These are phyloP conservation scores for Sus cebifrons DNA, from an alignment of 2,797 vertebrate species.

Conservation along the genomic window DNA sequence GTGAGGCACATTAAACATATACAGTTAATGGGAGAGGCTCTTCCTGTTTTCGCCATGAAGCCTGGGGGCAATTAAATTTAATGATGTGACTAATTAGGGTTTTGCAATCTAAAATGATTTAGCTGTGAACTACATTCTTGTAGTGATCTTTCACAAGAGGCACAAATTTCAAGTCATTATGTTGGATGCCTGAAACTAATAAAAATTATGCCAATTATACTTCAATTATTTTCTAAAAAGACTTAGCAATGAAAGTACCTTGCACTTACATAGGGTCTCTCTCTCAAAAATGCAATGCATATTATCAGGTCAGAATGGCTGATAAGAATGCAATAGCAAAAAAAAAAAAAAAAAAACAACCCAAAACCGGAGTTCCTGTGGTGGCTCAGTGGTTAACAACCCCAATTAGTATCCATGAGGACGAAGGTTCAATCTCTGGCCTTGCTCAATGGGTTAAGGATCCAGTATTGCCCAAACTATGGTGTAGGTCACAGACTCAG, in stretches of 20 bases:
- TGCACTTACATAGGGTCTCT: background rate
- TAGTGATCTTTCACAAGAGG: background rate
- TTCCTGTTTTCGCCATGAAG: background rate
- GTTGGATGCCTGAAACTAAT: background rate
- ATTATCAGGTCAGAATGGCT: background rate
- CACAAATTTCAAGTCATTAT: background rate
- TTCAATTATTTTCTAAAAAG: background rate
- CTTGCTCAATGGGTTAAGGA: too few relatives aligned
- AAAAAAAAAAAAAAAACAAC: too few relatives aligned
- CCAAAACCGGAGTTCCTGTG: too few relatives aligned
- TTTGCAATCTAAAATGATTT: background rate
- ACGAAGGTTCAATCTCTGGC: too few relatives aligned
- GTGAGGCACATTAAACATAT: background rate
- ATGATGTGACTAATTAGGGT: background rate
- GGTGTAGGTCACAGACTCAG: too few relatives aligned
- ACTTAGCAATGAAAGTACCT: background rate
- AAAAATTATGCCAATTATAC: background rate
- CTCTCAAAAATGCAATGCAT: background rate
- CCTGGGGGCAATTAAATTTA: background rate
- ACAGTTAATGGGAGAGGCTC: background rate
- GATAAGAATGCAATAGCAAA: background rate
- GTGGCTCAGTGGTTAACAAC: too few relatives aligned
- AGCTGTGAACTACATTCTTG: background rate
- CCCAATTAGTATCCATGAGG: too few relatives aligned
- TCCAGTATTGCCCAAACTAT: too few relatives aligned